phyloP scores from a whole-genome alignment of 2,797 vertebrate genomes.

The Morus bassanus region DNA sequence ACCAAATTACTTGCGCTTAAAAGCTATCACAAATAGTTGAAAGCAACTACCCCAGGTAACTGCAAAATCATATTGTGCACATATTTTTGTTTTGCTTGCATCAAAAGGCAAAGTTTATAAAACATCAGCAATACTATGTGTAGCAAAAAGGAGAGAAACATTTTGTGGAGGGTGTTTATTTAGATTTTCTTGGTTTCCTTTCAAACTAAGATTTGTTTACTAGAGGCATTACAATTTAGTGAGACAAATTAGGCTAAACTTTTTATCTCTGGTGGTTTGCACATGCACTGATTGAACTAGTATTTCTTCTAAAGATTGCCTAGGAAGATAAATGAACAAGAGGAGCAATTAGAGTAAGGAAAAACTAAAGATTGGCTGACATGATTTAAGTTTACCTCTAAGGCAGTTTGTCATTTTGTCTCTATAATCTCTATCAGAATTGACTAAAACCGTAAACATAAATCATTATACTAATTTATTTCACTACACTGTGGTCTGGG shows the following conservation, averaged over 20 bases:
- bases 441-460: constrained; percentile 87
- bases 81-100: neutral
- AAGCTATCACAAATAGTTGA: neutral
- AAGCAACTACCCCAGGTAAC: neutral
- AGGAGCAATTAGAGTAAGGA: constrained; percentile 85
- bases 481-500: constrained; percentile 74
- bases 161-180: constrained; percentile 68
- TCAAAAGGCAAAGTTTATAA: neutral
- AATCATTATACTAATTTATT: constrained; percentile 90
- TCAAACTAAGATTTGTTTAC: constrained; percentile 79
- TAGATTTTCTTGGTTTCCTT: constrained; percentile 73
- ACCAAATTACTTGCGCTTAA: neutral
- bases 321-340: constrained; percentile 84
- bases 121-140: neutral
- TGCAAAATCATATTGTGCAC: neutral
- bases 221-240: constrained; percentile 82
- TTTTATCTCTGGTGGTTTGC: constrained; percentile 85
- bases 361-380: constrained; percentile 89
- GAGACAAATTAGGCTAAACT: constrained; percentile 87
- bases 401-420: constrained; percentile 87
- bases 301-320: constrained; percentile 86
- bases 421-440: constrained; percentile 89
- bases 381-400: constrained; percentile 84
- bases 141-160: constrained; percentile 24
- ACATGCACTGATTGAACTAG: constrained; percentile 84